Conservation (phyloP, 2,113 vertebrate genomes). For the Aegithalos caudatus region DNA sequence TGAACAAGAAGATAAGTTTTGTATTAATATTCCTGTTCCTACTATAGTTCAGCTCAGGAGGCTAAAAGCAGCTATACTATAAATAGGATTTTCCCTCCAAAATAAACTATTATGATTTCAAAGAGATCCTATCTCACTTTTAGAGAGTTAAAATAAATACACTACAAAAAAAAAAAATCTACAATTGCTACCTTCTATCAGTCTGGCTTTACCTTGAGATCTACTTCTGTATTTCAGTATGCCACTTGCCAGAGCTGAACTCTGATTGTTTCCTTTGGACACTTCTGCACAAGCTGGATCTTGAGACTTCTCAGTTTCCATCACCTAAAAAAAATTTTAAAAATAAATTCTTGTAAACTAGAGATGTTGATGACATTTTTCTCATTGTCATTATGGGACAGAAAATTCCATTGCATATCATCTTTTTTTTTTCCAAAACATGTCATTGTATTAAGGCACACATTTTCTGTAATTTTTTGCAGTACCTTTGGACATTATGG, state of each 20-base stretch:
- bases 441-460: not conserved
- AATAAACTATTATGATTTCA: not conserved
- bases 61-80: not conserved
- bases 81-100: not conserved
- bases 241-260: conserved; percentile 73
- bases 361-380: not conserved
- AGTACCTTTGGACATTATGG: not conserved
- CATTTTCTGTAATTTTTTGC: not conserved
- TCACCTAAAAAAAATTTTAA: conserved; percentile 64
- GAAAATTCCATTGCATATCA: not conserved
- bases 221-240: conserved; percentile 84
- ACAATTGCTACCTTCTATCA: not conserved
- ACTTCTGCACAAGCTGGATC: conserved; percentile 70
- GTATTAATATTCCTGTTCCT: not conserved
- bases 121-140: not conserved
- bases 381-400: not conserved
- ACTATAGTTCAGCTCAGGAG: not conserved
- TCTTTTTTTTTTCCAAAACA: not conserved
- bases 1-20: not conserved
- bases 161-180: not conserved
- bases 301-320: conserved; percentile 76
- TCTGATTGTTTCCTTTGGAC: conserved; percentile 76
- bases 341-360: not conserved
- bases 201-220: conserved; percentile 79
- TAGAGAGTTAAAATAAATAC: not conserved